Evolutionary conservation across 2,888 invertebrate genomes (phyloP).

Genomic region (Colletes collaris): DNA sequence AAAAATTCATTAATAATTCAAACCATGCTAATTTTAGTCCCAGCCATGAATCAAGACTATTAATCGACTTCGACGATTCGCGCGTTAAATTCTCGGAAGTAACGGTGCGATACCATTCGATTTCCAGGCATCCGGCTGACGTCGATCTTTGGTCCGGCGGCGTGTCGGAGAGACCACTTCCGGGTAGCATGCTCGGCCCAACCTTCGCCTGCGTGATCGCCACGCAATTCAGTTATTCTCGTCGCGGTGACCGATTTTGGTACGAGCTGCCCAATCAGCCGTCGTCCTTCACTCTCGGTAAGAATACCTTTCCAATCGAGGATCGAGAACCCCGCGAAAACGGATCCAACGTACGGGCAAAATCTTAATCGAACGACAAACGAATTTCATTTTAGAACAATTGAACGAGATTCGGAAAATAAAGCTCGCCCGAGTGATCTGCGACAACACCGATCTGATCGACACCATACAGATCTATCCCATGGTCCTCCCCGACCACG

Average conservation of each 20-base stretch:
- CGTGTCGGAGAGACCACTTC: conserved; percentile 94
- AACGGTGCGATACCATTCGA: conserved; percentile 27
- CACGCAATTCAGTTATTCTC: conserved; percentile 94
- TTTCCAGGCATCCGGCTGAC: conserved; percentile 91
- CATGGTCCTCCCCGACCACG: conserved; percentile 96
- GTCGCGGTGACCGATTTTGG: conserved; percentile 97
- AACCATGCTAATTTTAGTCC: conserved; percentile 17
- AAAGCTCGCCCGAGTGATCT: conserved; percentile 92
- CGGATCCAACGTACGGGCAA: no score
- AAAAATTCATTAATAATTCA: conserved; percentile 26
- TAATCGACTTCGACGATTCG: conserved; percentile 18
- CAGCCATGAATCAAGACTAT: background rate
- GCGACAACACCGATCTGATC: conserved; percentile 96
- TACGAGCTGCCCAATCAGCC: conserved; percentile 96
- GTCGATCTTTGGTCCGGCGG: conserved; percentile 98
- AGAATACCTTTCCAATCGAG: conserved; percentile 63
- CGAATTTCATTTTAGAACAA: conserved; percentile 86
- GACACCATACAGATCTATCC: conserved; percentile 96
- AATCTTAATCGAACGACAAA: no score
- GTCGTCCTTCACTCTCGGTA: conserved; percentile 91
- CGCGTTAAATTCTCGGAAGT: conserved; percentile 28
- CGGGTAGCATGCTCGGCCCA: conserved; percentile 96
- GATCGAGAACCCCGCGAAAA: background rate
- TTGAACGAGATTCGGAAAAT: conserved; percentile 92
- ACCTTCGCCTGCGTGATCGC: conserved; percentile 97